Conservation (phyloP, 1,140 invertebrate species). For the Condylostylus longicornis region DNA sequence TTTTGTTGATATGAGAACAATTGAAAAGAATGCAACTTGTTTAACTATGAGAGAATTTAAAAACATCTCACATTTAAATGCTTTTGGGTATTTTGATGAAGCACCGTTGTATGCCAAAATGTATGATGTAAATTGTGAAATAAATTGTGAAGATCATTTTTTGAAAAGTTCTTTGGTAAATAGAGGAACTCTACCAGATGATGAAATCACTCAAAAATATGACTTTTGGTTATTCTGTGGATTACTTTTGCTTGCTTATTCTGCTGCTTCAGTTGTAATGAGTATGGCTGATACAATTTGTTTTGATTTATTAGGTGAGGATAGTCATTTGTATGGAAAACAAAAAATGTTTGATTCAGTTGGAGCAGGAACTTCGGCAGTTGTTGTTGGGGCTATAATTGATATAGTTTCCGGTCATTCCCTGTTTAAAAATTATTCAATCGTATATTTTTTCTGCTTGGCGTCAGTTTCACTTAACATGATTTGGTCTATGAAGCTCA, state of each 20-base stretch:
- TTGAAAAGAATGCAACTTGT: slow-evolving; percentile 7
- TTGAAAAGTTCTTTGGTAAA: slow-evolving; percentile 21
- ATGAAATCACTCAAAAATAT: slow-evolving; percentile 31
- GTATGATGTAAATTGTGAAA: slow-evolving; percentile 38
- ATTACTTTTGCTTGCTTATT: slow-evolving; percentile 55
- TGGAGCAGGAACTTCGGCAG: slow-evolving; percentile 61
- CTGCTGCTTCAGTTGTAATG: slow-evolving; percentile 66
- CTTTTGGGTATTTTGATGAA: slow-evolving; percentile 19
- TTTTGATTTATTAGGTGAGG: slow-evolving; percentile 54
- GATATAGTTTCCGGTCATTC: slow-evolving; percentile 49
- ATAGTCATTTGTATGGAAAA: slow-evolving; percentile 54
- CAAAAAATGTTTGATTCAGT: slow-evolving; percentile 71
- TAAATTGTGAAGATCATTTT: slow-evolving; percentile 35
- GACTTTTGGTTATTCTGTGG: slow-evolving; percentile 57
- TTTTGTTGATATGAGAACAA: neutral
- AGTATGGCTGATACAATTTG: slow-evolving; percentile 71
- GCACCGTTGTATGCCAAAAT: slow-evolving; percentile 21
- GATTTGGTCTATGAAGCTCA: slow-evolving; percentile 43
- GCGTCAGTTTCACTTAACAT: slow-evolving; percentile 52
- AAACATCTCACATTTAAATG: slow-evolving; percentile 13
- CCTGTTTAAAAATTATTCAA: slow-evolving; percentile 54
- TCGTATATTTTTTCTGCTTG: slow-evolving; percentile 59
- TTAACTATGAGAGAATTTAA: slow-evolving; percentile 18
- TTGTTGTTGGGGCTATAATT: slow-evolving; percentile 57
- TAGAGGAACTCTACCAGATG: slow-evolving; percentile 23